Evolutionary conservation across 2,113 vertebrate genomes (phyloP), one percentile per base, ranked within the genome.

Genomic region (Oreochromis tanganicae): DNA sequence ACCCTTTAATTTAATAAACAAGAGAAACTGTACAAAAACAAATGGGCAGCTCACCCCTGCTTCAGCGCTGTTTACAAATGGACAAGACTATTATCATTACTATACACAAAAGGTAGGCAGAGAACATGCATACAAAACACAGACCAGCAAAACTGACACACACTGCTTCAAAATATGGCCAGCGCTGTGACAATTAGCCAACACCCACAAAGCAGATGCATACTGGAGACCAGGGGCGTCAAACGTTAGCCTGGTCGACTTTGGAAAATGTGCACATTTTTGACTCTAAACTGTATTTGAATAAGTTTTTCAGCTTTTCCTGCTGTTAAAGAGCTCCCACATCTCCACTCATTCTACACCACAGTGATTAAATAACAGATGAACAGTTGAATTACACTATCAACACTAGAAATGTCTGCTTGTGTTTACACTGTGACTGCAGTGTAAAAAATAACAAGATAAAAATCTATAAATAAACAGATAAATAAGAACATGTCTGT

Each of bases 351-450:
- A 1, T n/a, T n/a, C 32, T 0, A 66, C 61, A 36, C 6, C 32
- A 38, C 34, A 12, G 61, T 0, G 6, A 66, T 7, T n/a, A 4
- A 63, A 1, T 6, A 1, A 19, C 59, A 63, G 59, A 19, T 1
- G 16, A 63, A 63, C 32, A 63, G 32, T 11, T n/a, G 7, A 66
- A 66, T 38, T 38, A 24, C 21, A 56, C 54, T 2, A 4, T n/a
- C 32, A 7, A n/a, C 32, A n/a, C 34, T n/a, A 3, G 17, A 66
- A n/a, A n/a, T 14, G 13, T 38, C 32, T 66, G 10, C 2, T 36
- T 66, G 61, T 66, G 12, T 38, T 1, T 36, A 36, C 32, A 66
- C 17, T 19, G 1, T 3, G 61, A 66, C 17, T 66, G 36, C 36
- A 36, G 36, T 9, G 32, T 66, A 66, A 66, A 36, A 4, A 13